Conservation (phyloP, 2,113 vertebrate genomes). For the Cyanoliseus patagonus region DNA sequence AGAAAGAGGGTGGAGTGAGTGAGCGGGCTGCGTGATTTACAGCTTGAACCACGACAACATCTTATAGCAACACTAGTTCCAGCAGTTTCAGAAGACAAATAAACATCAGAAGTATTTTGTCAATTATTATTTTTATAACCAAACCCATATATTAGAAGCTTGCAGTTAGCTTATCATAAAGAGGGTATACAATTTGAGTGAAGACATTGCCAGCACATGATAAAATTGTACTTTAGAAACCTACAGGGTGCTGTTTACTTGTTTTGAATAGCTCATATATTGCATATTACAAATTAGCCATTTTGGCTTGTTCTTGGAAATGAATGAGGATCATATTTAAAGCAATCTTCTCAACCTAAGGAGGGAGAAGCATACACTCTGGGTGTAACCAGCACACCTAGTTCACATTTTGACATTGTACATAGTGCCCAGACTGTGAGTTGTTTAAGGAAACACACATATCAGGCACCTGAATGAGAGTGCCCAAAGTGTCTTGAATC, state of each 20-base stretch:
- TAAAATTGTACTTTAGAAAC: slow-evolving; percentile 6
- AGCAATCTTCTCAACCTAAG: background rate
- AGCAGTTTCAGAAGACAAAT: background rate
- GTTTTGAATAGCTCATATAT: background rate
- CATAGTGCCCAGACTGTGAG: background rate
- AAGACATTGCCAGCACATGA: background rate
- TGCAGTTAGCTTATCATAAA: background rate
- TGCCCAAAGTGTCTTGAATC: background rate
- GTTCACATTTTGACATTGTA: background rate
- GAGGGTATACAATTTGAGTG: background rate
- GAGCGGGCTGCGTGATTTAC: no score
- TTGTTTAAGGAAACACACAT: background rate
- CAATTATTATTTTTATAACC: slow-evolving; percentile 19
- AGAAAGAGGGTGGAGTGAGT: no score
- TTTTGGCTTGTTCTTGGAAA: background rate
- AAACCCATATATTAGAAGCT: background rate
- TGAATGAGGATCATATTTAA: background rate
- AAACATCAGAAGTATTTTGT: background rate
- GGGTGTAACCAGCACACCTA: background rate
- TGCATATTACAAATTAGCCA: background rate
- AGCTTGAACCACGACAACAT: background rate
- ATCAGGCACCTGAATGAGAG: background rate
- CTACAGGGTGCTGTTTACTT: background rate
- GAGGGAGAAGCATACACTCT: background rate
- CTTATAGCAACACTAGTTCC: background rate